Percentiles rank a stretch among this genome's conserved stretches.
These are phyloP conservation scores for Trichomalopsis sarcophagae DNA, from an alignment of 1,140 invertebrate species.

Conservation along the genomic window DNA sequence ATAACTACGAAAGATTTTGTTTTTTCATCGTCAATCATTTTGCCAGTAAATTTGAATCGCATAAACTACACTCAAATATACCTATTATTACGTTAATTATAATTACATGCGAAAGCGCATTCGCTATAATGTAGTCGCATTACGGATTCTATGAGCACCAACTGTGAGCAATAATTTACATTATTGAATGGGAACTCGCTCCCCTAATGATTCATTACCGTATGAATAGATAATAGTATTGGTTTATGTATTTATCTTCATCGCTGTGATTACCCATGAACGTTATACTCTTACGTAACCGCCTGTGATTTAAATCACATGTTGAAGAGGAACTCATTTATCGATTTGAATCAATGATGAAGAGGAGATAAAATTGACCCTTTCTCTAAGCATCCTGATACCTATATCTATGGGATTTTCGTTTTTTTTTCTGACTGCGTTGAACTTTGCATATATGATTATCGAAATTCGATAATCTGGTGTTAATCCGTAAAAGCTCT, in stretches of 20 bases:
- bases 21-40: no score
- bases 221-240: not conserved
- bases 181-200: not conserved
- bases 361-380: not conserved
- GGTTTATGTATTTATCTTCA: not conserved
- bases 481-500: constrained; percentile 28
- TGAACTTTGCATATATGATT: constrained; percentile 27
- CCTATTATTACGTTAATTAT: not conserved
- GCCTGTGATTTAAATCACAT: no score
- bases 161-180: constrained; percentile 7
- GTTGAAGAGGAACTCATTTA: not conserved
- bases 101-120: not conserved
- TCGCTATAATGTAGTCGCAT: constrained; percentile 10
- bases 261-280: no score
- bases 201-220: not conserved
- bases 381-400: not conserved
- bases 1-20: no score
- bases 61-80: not conserved
- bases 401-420: constrained; percentile 10
- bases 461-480: constrained; percentile 23
- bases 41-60: no score
- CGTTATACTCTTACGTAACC: no score
- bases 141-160: constrained; percentile 1
- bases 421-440: not conserved
- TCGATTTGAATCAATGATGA: not conserved